A percentile compares a stretch with the other conserved stretches of the same genome.
Conservation (phyloP, 2,888 invertebrate genomes). For the Atherix ibis region DNA sequence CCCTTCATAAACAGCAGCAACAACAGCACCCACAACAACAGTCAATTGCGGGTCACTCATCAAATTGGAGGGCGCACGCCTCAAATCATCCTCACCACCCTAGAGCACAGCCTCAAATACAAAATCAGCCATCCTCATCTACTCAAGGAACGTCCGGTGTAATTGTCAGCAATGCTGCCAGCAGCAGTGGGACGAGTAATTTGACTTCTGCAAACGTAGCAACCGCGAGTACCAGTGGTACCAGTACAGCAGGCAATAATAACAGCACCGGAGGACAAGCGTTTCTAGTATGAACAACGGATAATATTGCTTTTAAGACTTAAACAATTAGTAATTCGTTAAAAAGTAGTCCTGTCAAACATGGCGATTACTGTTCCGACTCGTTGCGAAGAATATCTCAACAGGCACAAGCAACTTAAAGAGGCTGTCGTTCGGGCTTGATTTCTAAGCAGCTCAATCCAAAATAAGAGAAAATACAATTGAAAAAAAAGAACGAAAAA, state of each 20-base stretch:
- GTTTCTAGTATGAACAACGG: slow-evolving; percentile 29
- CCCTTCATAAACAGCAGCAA: slow-evolving; percentile 3
- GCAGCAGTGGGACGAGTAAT: neutral
- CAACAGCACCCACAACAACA: slow-evolving; percentile 10
- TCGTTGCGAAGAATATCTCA: too few relatives aligned
- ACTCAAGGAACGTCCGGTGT: too few relatives aligned
- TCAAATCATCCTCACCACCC: slow-evolving; percentile 10
- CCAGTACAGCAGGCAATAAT: neutral
- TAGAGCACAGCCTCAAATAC: slow-evolving; percentile 13
- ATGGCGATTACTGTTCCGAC: too few relatives aligned
- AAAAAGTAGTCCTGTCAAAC: too few relatives aligned
- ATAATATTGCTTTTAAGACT: too few relatives aligned
- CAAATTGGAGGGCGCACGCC: slow-evolving; percentile 9
- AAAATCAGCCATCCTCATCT: slow-evolving; percentile 13
- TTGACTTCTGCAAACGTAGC: neutral
- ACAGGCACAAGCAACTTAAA: too few relatives aligned
- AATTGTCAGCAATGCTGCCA: too few relatives aligned
- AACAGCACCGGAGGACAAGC: slow-evolving; percentile 23
- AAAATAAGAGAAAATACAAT: too few relatives aligned
- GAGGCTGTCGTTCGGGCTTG: too few relatives aligned
- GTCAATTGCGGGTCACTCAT: slow-evolving; percentile 9
- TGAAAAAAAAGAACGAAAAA: too few relatives aligned
- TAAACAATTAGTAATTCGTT: too few relatives aligned
- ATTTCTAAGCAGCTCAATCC: too few relatives aligned
- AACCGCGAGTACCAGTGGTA: slow-evolving; percentile 7